Conservation (phyloP, 2,888 invertebrate species). For the Xestoiulus laeticollis region DNA sequence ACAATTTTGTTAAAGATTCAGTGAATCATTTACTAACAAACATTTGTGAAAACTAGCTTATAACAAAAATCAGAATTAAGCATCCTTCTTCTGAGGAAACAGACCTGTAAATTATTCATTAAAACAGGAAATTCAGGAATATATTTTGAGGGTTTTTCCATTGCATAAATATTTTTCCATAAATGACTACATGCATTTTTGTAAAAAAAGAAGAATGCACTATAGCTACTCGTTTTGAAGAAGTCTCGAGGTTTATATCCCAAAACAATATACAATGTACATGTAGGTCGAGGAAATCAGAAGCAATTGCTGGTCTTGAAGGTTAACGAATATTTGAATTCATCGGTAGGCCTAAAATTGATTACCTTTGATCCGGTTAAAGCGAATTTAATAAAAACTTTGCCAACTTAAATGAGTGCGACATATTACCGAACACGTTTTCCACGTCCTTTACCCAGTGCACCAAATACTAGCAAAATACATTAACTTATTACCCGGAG, state of each 20-base stretch:
- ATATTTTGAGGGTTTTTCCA: too few relatives aligned
- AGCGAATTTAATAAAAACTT: not conserved
- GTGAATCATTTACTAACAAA: too few relatives aligned
- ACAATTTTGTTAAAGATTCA: too few relatives aligned
- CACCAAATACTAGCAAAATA: not conserved
- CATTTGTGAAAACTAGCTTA: too few relatives aligned
- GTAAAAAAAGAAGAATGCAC: not conserved
- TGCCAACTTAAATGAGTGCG: not conserved
- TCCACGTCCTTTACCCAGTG: conserved; percentile 5
- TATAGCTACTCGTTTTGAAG: not conserved
- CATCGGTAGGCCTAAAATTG: not conserved
- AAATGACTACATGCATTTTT: too few relatives aligned
- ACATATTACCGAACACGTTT: not conserved
- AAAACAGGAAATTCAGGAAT: too few relatives aligned
- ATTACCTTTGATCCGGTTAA: conserved; percentile 26
- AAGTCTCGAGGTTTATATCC: not conserved
- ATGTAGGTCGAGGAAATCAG: not conserved
- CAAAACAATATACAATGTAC: not conserved
- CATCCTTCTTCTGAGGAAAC: too few relatives aligned
- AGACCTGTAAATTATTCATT: too few relatives aligned
- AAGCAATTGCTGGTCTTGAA: not conserved
- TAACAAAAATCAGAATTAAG: too few relatives aligned
- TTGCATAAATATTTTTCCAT: too few relatives aligned
- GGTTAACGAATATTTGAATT: not conserved
- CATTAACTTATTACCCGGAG: not conserved